Percentiles rank a stretch among this genome's conserved stretches.
These are phyloP conservation scores for Physocephala rufipes DNA, from an alignment of 2,888 invertebrate genomes.

Conservation along the genomic window DNA sequence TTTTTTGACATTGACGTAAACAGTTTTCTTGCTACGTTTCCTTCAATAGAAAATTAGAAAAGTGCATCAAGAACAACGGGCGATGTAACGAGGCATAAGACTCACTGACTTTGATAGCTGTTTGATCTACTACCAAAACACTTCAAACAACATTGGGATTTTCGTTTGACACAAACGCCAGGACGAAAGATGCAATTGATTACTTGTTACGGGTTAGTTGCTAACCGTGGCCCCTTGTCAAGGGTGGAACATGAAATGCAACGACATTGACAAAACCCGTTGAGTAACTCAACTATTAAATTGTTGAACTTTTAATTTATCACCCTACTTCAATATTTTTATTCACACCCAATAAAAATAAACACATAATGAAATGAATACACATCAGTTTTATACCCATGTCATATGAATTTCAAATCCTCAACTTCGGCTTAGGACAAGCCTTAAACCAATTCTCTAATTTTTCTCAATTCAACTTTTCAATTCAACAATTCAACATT, in stretches of 20 bases:
- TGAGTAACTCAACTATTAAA: neutral
- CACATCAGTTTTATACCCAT: no score
- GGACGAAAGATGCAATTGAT: neutral
- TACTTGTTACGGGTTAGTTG: no score
- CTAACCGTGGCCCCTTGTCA: neutral
- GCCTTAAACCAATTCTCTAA: constrained; percentile 16
- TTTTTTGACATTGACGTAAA: no score
- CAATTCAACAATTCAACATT: no score
- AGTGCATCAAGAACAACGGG: constrained; percentile 4
- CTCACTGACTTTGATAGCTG: constrained; percentile 31
- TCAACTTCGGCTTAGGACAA: no score
- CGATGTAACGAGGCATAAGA: constrained; percentile 24
- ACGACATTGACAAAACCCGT: constrained; percentile 8
- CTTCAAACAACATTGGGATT: constrained; percentile 6
- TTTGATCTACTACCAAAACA: constrained; percentile 24
- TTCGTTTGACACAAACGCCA: neutral
- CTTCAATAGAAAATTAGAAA: constrained; percentile 10
- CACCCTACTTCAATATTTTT: constrained; percentile 26
- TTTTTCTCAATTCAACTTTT: neutral
- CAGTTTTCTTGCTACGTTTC: no score
- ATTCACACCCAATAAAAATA: constrained; percentile 32
- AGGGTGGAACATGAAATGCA: neutral
- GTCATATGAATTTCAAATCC: no score
- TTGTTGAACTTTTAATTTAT: no score
- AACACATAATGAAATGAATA: no score